These are phyloP conservation scores for Bombus terrestris DNA, from an alignment of 1,140 invertebrate genomes.

Conservation along the genomic window DNA sequence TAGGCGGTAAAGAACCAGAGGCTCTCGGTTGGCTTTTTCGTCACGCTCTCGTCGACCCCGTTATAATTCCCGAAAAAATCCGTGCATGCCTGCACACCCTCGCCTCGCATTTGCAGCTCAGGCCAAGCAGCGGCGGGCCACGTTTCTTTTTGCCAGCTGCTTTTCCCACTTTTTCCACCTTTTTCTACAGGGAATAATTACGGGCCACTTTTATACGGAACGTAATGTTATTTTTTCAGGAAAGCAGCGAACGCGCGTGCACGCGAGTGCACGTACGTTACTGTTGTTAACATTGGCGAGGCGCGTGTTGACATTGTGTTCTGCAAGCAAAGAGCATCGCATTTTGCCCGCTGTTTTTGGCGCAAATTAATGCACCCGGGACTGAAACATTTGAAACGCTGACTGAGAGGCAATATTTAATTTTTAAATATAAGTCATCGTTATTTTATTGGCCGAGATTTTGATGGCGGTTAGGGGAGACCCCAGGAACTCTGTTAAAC, in stretches of 20 bases:
- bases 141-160: not conserved
- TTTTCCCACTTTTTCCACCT: not conserved
- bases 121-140: not conserved
- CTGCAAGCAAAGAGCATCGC: not conserved
- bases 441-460: not conserved
- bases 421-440: not conserved
- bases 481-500: no score
- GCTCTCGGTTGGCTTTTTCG: conserved; percentile 41
- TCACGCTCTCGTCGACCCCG: not conserved
- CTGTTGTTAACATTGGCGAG: not conserved
- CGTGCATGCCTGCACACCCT: not conserved
- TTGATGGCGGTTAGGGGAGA: not conserved
- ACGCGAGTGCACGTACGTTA: not conserved
- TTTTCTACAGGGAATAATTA: conserved; percentile 11
- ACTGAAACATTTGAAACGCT: conserved; percentile 9
- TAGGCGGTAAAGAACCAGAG: conserved; percentile 6
- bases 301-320: conserved; percentile 15
- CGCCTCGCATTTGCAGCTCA: not conserved
- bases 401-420: not conserved
- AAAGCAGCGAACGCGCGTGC: not conserved
- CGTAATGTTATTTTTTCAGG: conserved; percentile 1
- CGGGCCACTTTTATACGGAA: not conserved
- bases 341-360: not conserved
- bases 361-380: conserved; percentile 18
- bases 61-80: conserved; percentile 16